Percentiles rank a stretch among this genome's conserved stretches.
Conservation (phyloP, 1,140 invertebrate genomes). For the Brachionus paranguensis region DNA sequence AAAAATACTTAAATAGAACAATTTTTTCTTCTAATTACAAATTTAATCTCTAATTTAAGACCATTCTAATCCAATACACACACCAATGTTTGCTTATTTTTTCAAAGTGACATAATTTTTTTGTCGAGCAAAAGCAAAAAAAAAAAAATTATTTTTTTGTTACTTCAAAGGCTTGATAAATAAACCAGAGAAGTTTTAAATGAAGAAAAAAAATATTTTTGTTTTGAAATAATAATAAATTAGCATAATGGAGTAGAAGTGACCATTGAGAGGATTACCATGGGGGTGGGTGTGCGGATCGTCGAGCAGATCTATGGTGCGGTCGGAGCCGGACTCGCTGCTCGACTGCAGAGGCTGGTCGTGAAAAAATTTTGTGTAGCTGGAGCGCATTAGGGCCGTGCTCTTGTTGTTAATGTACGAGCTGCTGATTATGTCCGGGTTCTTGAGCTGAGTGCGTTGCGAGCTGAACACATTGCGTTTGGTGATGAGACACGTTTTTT, state of each 20-base stretch:
- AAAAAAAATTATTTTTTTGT: too few relatives aligned
- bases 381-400: not conserved
- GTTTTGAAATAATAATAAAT: not conserved
- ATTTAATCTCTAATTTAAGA: not conserved
- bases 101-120: not conserved
- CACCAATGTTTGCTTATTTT: not conserved
- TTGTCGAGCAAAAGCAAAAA: too few relatives aligned
- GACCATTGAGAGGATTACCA: not conserved
- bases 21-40: not conserved
- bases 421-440: conserved; percentile 11
- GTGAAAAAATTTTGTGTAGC: conserved; percentile 1
- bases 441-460: not conserved
- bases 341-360: not conserved
- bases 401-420: conserved; percentile 13
- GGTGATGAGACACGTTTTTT: conserved; percentile 23
- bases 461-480: conserved; percentile 10
- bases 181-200: not conserved
- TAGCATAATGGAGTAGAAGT: not conserved
- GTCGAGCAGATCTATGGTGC: not conserved
- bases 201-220: too few relatives aligned
- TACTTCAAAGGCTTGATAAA: not conserved
- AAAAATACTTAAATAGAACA: not conserved
- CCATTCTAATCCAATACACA: not conserved
- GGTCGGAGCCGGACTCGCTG: not conserved
- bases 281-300: not conserved